A percentile compares a stretch with the other conserved stretches of the same genome.
Evolutionary conservation across 2,113 vertebrate species (phyloP).

Genomic region (Cathartes aura): DNA sequence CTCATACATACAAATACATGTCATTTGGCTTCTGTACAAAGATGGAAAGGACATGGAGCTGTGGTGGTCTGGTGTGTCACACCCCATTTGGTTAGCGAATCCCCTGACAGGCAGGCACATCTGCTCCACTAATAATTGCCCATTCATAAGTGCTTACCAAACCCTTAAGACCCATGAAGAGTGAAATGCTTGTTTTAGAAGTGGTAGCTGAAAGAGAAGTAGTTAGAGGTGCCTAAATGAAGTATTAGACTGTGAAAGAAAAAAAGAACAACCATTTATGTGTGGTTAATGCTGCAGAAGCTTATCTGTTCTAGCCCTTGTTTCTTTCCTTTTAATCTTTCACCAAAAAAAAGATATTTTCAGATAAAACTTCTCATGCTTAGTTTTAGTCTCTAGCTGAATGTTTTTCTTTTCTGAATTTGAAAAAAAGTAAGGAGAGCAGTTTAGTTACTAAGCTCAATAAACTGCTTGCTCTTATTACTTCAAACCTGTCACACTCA

Average conservation of each 20-base stretch:
- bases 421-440: constrained; percentile 22
- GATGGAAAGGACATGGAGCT: neutral
- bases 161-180: neutral
- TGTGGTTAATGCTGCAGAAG: neutral
- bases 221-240: neutral
- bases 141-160: neutral
- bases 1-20: neutral
- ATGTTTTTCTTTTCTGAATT: constrained; percentile 12
- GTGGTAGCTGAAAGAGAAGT: neutral
- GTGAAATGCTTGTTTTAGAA: neutral
- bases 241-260: neutral
- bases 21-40: neutral
- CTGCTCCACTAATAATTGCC: neutral
- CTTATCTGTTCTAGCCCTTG: neutral
- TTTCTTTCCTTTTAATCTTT: neutral
- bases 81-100: neutral
- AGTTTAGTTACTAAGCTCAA: constrained; percentile 32
- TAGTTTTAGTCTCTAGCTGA: constrained; percentile 9
- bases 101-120: neutral
- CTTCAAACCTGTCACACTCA: constrained; percentile 18
- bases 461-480: constrained; percentile 58
- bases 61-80: neutral
- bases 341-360: constrained; percentile 14
- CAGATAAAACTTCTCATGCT: neutral
- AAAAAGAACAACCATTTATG: neutral